Evolutionary conservation across 2,888 invertebrate species (phyloP), one percentile per base, ranked within the genome.

Genomic region (Brachyptera risi): DNA sequence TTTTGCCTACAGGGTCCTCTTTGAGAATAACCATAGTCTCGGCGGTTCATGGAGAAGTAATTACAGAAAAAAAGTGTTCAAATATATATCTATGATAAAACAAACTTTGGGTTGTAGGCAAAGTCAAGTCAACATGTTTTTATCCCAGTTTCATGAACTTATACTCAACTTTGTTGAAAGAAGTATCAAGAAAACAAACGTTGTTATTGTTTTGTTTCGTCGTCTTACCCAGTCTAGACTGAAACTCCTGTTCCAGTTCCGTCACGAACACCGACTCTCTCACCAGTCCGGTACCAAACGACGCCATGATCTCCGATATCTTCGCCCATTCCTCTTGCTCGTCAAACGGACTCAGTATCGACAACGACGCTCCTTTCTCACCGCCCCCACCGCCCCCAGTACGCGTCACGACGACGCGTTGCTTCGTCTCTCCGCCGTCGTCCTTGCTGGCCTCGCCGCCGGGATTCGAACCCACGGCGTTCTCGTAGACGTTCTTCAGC

Each of bases 281-380:
- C 13, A 90, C 86, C 35, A 91, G 82, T 60, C 89, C 90, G 66
- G 89, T 90, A 63, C 95, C 94, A 72, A 96, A 92, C 1, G 93
- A 92, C 44, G 93, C 93, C 88, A 96, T 92, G 70, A 96, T 96
- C 77, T 95, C 93, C 51, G 92, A 92, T 70, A 96, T 95, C 78
- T 95, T 92, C 23, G 92, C 92, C 92, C 96, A 96, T 78, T 96
- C 96, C 77, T 94, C 93, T 77, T 91, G 87, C 73, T 95, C 94
- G 78, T 95, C 92, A 75, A 93, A 93, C 1, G 93, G 92, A 72
- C 92, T 92, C 68, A 94, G 81, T 68, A 91, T 82, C 59, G 81
- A 80, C 65, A 80, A 75, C 24, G 79, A 76, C 21, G 82, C 83
- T 58, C 74, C 76, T 40, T 71, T 71, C 62, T 73, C 73, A 19